These are phyloP conservation scores for Lepidotrigona ventralis DNA, from an alignment of 1,140 invertebrate genomes.

Conservation along the genomic window DNA sequence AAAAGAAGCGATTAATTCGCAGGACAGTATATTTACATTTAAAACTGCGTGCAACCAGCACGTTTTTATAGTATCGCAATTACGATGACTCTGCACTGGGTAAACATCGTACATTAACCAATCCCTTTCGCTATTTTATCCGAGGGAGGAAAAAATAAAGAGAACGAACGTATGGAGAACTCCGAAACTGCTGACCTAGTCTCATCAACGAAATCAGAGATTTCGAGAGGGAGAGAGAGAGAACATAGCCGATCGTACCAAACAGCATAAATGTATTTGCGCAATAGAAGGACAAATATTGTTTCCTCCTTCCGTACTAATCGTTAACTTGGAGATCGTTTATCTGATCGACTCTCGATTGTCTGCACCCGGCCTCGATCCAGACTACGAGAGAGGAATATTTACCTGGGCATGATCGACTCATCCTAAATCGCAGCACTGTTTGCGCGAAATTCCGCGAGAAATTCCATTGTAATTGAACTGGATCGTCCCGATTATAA, in stretches of 20 bases:
- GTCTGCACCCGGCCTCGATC: conserved; percentile 16
- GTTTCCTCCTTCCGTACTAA: conserved; percentile 22
- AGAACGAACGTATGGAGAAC: background rate
- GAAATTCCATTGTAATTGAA: conserved; percentile 68
- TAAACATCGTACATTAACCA: background rate
- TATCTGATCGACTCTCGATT: conserved; percentile 18
- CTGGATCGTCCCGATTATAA: conserved; percentile 65
- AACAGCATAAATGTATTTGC: conserved; percentile 4
- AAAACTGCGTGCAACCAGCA: background rate
- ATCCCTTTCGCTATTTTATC: background rate
- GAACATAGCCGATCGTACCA: background rate
- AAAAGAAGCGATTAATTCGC: background rate
- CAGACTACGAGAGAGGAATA: conserved; percentile 25
- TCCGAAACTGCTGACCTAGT: background rate
- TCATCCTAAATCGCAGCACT: conserved; percentile 33
- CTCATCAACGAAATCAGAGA: background rate
- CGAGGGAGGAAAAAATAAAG: background rate
- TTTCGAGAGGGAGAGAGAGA: background rate
- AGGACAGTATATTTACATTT: background rate
- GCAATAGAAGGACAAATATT: conserved; percentile 30
- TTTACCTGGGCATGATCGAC: conserved; percentile 47
- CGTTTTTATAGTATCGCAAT: background rate
- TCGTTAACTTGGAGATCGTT: conserved; percentile 45
- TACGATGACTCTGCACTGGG: background rate
- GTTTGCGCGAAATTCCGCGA: conserved; percentile 59